A percentile compares a stretch with the other conserved stretches of the same genome.
Conservation (phyloP, 2,888 invertebrate genomes). For the Athetis lepigone region DNA sequence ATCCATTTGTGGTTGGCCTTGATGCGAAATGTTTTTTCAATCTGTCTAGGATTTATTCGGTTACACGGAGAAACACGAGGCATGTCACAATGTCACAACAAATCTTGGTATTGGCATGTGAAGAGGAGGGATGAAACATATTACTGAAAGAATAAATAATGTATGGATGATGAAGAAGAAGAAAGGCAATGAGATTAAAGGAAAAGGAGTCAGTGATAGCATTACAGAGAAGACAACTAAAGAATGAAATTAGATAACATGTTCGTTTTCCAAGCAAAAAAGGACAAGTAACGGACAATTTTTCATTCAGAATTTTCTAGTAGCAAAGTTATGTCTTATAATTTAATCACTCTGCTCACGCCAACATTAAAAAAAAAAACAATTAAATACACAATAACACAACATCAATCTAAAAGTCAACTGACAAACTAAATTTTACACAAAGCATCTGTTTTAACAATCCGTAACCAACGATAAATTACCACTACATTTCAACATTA, state of each 20-base stretch:
- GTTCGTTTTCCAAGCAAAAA: no score
- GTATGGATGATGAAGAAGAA: no score
- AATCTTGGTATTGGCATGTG: no score
- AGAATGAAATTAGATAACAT: no score
- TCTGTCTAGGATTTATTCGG: slow-evolving; percentile 15
- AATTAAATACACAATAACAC: background rate
- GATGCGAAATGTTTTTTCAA: slow-evolving; percentile 23
- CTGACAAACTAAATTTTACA: background rate
- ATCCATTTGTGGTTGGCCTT: slow-evolving; percentile 29
- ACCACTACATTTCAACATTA: slow-evolving; percentile 39
- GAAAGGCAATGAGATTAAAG: no score
- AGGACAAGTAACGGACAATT: no score
- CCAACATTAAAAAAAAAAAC: background rate
- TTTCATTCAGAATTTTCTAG: no score
- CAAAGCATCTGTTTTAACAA: slow-evolving; percentile 36
- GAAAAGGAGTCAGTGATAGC: no score
- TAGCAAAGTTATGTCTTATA: background rate
- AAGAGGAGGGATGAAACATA: no score
- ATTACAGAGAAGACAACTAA: background rate
- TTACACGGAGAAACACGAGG: background rate
- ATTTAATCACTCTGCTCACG: background rate
- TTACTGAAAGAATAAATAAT: no score
- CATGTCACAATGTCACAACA: no score
- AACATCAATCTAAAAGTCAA: background rate
- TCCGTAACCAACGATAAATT: slow-evolving; percentile 46